Evolutionary conservation across 2,888 invertebrate genomes (phyloP), one percentile per base, ranked within the genome.

Genomic region (Stictocephala bisonia): DNA sequence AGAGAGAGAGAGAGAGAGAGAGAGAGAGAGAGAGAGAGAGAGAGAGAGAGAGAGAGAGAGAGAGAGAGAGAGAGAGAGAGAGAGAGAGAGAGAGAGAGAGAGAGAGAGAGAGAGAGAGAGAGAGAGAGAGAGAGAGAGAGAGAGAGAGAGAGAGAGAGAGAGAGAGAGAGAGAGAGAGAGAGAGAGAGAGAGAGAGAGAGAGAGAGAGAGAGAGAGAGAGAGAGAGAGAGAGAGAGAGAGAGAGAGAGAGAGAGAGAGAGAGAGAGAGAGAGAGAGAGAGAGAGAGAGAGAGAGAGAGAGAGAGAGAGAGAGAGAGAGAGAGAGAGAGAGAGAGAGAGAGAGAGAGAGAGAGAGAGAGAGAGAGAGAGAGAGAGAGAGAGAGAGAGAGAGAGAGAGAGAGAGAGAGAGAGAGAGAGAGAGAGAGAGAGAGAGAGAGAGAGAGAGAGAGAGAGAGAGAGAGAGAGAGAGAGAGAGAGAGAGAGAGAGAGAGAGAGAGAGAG

Each of bases 191-290:
- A 35, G 35, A 35, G 35, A 35, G 35, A 35, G 35, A 35, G 35
- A 35, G 35, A 35, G 35, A 35, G 35, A 35, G 35, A 35, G 35
- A 35, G 35, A 35, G 35, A 35, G 35, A 35, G 35, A 35, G 35
- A 35, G 35, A 35, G 35, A 35, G 35, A 35, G 35, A 35, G 35
- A 35, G 35, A 35, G 35, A 35, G 35, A 35, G 35, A 35, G 35
- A 35, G 35, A 35, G 35, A 35, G 35, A 35, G n/a, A n/a, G n/a
- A n/a, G n/a, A n/a, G n/a, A n/a, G n/a, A n/a, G n/a, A n/a, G 51
- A 50, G 51, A 50, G 51, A 50, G 51, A 50, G 51, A 50, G 51
- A 50, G 51, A 50, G 51, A 50, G 51, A 50, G 51, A 50, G 51
- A 50, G 51, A 50, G 51, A 50, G 51, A 50, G 51, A 50, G 51